phyloP scores from a whole-genome alignment of 1,140 invertebrate genomes.

The Spodoptera litura region DNA sequence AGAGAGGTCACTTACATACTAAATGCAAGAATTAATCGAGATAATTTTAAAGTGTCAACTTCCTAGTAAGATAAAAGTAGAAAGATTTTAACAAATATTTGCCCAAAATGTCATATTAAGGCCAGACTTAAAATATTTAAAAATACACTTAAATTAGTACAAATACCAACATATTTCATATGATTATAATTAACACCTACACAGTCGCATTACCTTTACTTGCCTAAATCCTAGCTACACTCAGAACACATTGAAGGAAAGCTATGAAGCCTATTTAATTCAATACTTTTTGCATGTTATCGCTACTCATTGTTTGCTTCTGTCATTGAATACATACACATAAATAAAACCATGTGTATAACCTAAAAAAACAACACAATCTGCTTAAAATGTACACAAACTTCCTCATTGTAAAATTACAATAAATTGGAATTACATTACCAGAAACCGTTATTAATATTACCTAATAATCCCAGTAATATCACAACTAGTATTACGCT shows the following conservation, averaged over 20 bases:
- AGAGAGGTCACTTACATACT: not conserved
- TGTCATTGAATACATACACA: constrained; percentile 27
- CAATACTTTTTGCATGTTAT: too few species aligned
- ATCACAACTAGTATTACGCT: not conserved
- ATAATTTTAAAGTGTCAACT: too few species aligned
- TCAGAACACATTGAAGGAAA: too few species aligned
- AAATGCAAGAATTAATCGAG: not conserved
- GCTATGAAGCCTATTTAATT: not conserved
- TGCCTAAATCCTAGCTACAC: too few species aligned
- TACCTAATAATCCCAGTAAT: not conserved
- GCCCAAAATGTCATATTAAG: too few species aligned
- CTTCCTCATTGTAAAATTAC: constrained; percentile 20
- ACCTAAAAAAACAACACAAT: constrained; percentile 55
- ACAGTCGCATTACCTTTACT: too few species aligned
- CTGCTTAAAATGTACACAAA: not conserved
- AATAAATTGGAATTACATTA: not conserved
- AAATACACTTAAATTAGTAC: too few species aligned
- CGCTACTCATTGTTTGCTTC: not conserved
- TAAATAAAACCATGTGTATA: constrained; percentile 52
- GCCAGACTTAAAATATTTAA: too few species aligned
- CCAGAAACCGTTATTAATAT: not conserved
- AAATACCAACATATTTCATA: too few species aligned
- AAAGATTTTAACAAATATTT: too few species aligned
- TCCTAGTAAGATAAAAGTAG: too few species aligned
- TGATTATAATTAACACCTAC: too few species aligned